Evolutionary conservation across 2,113 vertebrate genomes (phyloP).

Genomic region (Seriola rivoliana): DNA sequence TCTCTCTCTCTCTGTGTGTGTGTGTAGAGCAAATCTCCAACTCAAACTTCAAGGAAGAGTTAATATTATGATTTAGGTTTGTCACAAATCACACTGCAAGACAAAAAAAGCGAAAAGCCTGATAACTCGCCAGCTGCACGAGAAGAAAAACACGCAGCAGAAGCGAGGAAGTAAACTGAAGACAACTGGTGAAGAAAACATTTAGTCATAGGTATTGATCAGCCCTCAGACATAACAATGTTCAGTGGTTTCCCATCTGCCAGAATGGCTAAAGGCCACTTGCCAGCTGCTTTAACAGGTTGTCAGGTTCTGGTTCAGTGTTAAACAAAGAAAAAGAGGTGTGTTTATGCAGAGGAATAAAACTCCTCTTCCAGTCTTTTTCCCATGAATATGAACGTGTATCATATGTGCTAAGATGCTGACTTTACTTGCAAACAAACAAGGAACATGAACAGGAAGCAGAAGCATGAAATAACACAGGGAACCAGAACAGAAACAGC

Average conservation of each 20-base stretch:
- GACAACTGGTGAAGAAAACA: background rate
- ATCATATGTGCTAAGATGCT: background rate
- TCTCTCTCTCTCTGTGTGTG: too few relatives aligned
- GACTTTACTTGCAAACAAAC: too few relatives aligned
- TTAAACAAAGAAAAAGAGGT: constrained; percentile 22
- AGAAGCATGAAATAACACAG: too few relatives aligned
- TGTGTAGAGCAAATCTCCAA: too few relatives aligned
- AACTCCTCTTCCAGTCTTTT: background rate
- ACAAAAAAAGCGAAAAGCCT: background rate
- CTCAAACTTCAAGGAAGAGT: too few relatives aligned
- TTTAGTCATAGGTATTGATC: constrained; percentile 38
- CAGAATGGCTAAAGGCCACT: constrained; percentile 8
- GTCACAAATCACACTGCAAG: background rate
- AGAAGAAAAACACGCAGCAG: background rate
- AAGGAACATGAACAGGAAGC: too few relatives aligned
- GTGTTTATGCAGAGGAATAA: background rate
- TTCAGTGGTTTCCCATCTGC: constrained; percentile 32
- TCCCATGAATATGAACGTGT: background rate
- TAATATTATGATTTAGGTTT: too few relatives aligned
- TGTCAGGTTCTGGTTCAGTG: constrained; percentile 17
- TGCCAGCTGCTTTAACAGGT: constrained; percentile 37
- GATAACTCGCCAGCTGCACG: background rate
- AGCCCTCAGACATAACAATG: constrained; percentile 15
- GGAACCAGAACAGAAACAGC: too few relatives aligned
- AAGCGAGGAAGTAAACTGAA: background rate